Percentiles rank a stretch among this genome's conserved stretches.
Evolutionary conservation across 1,140 invertebrate genomes (phyloP).

Genomic region (Drosophila oshimai): DNA sequence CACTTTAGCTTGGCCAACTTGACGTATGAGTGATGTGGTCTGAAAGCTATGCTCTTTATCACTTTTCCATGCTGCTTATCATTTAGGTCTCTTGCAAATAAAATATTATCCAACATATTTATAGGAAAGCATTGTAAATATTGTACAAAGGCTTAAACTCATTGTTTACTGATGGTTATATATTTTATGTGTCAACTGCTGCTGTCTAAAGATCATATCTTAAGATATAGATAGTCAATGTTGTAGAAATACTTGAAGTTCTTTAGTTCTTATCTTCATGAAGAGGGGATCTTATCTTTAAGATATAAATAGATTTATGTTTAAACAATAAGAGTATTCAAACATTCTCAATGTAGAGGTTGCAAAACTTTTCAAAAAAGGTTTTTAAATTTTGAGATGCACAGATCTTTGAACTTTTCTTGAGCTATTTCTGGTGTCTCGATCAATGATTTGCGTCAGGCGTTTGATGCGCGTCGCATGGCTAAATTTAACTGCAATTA

Average conservation of each 20-base stretch:
- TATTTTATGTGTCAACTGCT: background rate
- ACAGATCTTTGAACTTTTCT: background rate
- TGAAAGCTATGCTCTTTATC: slow-evolving; percentile 5
- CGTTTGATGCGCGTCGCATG: slow-evolving; percentile 12
- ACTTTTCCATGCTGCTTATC: slow-evolving; percentile 12
- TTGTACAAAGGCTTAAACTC: background rate
- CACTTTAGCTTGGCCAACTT: slow-evolving; percentile 23
- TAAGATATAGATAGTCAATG: background rate
- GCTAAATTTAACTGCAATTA: slow-evolving; percentile 70
- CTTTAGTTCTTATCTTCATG: background rate
- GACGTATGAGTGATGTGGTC: slow-evolving; percentile 36
- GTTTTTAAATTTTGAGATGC: background rate
- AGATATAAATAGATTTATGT: background rate
- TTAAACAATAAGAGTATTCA: background rate
- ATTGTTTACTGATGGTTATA: background rate
- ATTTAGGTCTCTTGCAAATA: background rate
- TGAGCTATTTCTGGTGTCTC: slow-evolving; percentile 44
- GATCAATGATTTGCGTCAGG: slow-evolving; percentile 55
- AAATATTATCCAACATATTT: slow-evolving; percentile 3
- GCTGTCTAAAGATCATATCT: background rate
- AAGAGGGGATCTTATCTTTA: background rate
- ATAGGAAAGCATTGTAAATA: background rate
- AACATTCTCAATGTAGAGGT: no score
- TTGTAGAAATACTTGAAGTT: background rate
- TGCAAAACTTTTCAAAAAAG: background rate